Conservation (phyloP, 2,888 invertebrate species). For the Drosophila lutescens region DNA sequence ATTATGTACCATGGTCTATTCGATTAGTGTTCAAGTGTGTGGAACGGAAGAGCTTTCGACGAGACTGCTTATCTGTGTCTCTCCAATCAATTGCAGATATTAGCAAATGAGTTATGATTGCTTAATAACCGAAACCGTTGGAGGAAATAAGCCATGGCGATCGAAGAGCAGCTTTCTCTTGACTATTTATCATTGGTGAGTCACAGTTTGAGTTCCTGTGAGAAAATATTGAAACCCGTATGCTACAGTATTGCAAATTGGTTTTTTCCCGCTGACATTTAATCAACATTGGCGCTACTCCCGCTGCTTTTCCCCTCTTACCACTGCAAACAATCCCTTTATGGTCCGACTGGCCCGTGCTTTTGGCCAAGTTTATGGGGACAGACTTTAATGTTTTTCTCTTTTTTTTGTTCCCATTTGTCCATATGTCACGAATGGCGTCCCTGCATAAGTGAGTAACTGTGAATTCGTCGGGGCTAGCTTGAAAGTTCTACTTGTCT, state of each 20-base stretch:
- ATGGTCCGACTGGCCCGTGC: slow-evolving; percentile 27
- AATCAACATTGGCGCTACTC: slow-evolving; percentile 40
- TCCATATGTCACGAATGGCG: slow-evolving; percentile 42
- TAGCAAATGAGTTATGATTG: slow-evolving; percentile 32
- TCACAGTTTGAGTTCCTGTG: slow-evolving; percentile 2
- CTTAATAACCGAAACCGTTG: slow-evolving; percentile 35
- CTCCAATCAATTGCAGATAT: slow-evolving; percentile 25
- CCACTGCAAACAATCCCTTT: slow-evolving; percentile 21
- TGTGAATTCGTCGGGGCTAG: slow-evolving; percentile 34
- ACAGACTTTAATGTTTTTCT: slow-evolving; percentile 24
- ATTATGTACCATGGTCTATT: slow-evolving; percentile 18
- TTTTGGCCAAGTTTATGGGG: slow-evolving; percentile 49
- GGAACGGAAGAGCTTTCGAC: slow-evolving; percentile 35
- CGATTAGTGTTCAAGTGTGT: slow-evolving; percentile 35
- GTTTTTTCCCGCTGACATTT: slow-evolving; percentile 46
- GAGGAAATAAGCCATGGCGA: slow-evolving; percentile 3
- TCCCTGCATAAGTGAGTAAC: slow-evolving; percentile 42
- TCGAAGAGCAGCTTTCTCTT: slow-evolving; percentile 28
- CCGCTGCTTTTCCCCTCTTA: slow-evolving; percentile 5
- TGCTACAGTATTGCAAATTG: slow-evolving; percentile 17
- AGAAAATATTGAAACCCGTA: slow-evolving; percentile 1
- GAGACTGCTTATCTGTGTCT: background rate
- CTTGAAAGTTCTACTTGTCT: slow-evolving; percentile 34
- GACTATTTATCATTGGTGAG: background rate
- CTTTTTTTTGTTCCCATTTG: slow-evolving; percentile 2